Evolutionary conservation across 2,888 invertebrate genomes (phyloP), one percentile per base, ranked within the genome.

Genomic region (Lomographa bimaculata): DNA sequence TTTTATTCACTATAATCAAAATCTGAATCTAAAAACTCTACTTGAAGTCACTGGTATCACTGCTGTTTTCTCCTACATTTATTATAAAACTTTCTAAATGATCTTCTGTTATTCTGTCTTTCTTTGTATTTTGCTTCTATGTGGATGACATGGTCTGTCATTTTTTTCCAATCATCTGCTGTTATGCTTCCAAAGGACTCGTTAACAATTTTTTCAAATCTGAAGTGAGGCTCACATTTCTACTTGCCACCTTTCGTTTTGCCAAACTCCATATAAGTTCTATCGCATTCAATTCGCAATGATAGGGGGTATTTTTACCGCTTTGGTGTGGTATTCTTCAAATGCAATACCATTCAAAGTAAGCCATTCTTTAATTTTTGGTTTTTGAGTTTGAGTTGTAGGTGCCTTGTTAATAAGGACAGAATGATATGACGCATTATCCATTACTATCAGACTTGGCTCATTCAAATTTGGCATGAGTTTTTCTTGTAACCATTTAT

Each of bases 251-350:
- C 17, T 44, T 50, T 18, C 43, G 20, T 40, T 53, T 53, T 5
- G 40, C 47, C 23, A 41, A 33, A 35, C 50, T 46, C 46, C 41
- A 50, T 17, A 45, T 35, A 1, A 46, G 21, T 10, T 48, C 47
- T 7, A 46, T 54, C 2, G 54, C 32, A 26, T 53, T 49, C 2
- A 50, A 18, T 21, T 54, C 46, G 10, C 48, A 49, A 9, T 54
- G 50, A 24, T 44, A 50, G 5, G 49, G 47, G 3, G 50, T 45
- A 10, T 51, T 29, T 35, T 38, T 39, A 12, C 49, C 17, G 44
- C 45, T 35, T 54, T 57, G 1, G 49, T 34, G 8, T 14, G n/a
- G 26, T 19, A 41, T 30, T 33, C 26, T 33, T 54, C 51, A 53
- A 35, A 57, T 40, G 33, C 7, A 34, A 53, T 43, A 20, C 32